These are phyloP conservation scores for Mixornis gularis DNA, from an alignment of 2,113 vertebrate species.

Conservation along the genomic window DNA sequence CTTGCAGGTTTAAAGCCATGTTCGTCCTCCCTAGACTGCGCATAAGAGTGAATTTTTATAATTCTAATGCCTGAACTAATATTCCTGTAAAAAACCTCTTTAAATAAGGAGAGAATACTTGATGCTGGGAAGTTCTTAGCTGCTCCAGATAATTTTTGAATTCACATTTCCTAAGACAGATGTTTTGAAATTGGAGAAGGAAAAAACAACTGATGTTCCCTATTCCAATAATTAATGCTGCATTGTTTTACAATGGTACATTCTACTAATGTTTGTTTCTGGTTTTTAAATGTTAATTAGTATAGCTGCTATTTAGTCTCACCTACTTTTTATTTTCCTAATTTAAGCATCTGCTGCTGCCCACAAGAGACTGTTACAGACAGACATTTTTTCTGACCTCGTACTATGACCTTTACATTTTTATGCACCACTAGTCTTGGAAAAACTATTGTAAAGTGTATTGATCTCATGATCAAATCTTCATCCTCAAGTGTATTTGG, in stretches of 20 bases:
- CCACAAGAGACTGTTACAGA: background rate
- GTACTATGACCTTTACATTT: background rate
- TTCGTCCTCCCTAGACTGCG: background rate
- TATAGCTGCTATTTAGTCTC: background rate
- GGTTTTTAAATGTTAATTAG: background rate
- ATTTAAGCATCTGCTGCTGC: background rate
- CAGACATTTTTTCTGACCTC: background rate
- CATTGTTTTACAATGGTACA: background rate
- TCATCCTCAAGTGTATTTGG: background rate
- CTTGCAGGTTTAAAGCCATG: background rate
- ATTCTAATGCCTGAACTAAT: background rate
- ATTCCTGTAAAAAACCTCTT: background rate
- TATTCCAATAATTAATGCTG: background rate
- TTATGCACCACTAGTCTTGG: background rate
- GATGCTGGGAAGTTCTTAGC: background rate
- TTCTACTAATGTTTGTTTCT: background rate
- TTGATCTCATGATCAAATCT: conserved; percentile 17
- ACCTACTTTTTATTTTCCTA: background rate
- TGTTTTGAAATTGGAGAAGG: background rate
- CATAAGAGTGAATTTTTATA: background rate
- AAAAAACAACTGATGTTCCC: background rate
- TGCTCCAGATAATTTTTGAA: background rate
- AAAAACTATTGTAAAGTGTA: conserved; percentile 9
- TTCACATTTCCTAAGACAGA: background rate
- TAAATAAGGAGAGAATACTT: background rate